Percentiles rank a stretch among this genome's conserved stretches.
Evolutionary conservation across 2,113 vertebrate genomes (phyloP).

Genomic region (Passerina amoena): DNA sequence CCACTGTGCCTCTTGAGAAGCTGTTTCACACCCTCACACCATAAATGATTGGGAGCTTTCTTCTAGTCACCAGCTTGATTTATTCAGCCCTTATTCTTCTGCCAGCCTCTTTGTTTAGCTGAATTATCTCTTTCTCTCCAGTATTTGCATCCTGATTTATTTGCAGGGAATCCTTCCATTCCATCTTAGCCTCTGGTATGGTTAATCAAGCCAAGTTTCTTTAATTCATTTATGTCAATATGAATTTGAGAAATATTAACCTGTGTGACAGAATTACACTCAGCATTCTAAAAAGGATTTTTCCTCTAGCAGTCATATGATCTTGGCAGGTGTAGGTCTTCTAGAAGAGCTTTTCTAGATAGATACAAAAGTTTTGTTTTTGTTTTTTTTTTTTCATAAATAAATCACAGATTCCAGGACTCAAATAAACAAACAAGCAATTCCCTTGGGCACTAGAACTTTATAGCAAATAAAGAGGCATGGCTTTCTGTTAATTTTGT

Average conservation of each 20-base stretch:
- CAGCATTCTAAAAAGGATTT: neutral
- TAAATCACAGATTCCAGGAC: neutral
- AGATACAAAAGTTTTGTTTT: neutral
- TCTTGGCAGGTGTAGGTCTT: neutral
- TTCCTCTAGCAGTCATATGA: neutral
- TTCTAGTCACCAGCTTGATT: neutral
- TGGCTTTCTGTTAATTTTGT: neutral
- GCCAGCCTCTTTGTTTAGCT: neutral
- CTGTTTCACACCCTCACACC: neutral
- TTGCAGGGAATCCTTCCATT: neutral
- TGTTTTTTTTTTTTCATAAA: neutral
- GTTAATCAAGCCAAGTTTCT: conserved; percentile 13
- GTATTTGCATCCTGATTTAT: conserved; percentile 5
- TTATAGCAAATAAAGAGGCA: neutral
- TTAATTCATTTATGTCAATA: neutral
- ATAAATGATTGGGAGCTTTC: neutral
- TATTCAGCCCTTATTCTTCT: neutral
- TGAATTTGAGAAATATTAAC: neutral
- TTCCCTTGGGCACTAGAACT: neutral
- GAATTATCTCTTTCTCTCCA: neutral
- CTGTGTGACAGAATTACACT: neutral
- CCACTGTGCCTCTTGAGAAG: neutral
- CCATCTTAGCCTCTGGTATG: neutral
- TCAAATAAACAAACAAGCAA: neutral
- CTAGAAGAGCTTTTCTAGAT: neutral